phyloP scores from a whole-genome alignment of 2,113 vertebrate genomes.

The Nannospalax galili region DNA sequence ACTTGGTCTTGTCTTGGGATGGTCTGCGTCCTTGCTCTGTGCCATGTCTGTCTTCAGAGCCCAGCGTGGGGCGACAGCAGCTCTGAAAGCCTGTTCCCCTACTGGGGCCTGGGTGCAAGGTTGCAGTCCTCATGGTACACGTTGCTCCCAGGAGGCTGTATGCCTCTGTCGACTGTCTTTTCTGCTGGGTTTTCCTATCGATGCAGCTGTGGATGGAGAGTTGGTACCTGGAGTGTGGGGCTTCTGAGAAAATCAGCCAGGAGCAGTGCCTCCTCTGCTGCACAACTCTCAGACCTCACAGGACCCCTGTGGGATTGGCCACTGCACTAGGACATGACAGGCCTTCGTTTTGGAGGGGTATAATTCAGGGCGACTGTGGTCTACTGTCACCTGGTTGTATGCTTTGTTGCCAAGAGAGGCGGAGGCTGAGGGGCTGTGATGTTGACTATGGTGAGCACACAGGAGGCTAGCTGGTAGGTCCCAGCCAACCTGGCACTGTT shows the following conservation, averaged over 20 bases:
- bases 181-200: too few species aligned
- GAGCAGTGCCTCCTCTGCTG: neutral
- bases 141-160: neutral
- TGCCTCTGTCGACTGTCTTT: neutral
- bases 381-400: neutral
- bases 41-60: neutral
- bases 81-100: neutral
- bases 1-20: neutral
- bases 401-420: neutral
- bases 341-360: too few species aligned
- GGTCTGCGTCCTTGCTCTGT: neutral
- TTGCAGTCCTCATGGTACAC: neutral
- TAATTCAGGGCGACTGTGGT: neutral
- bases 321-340: too few species aligned
- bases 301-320: too few species aligned
- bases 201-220: neutral
- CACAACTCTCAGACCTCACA: neutral
- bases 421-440: too few species aligned
- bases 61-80: neutral
- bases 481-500: neutral
- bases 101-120: too few species aligned
- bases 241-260: neutral
- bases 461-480: neutral
- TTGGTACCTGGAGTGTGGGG: neutral
- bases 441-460: neutral